Percentiles rank a stretch among this genome's conserved stretches.
Evolutionary conservation across 2,113 vertebrate species (phyloP).

Genomic region (Bujurquina vittata): DNA sequence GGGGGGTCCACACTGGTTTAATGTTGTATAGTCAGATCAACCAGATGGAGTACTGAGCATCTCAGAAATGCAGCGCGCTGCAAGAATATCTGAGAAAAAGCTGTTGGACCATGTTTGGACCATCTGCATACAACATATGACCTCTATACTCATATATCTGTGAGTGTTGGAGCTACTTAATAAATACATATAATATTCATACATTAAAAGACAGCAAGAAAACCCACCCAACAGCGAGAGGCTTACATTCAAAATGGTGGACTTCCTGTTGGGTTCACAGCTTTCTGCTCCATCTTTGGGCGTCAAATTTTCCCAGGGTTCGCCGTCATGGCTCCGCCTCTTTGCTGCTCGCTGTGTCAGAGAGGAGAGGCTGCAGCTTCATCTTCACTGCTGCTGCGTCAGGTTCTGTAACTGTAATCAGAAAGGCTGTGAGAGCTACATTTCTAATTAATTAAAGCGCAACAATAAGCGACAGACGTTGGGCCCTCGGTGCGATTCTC

Average conservation of each 20-base stretch:
- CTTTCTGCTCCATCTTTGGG: no score
- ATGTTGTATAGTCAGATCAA: background rate
- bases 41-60: background rate
- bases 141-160: background rate
- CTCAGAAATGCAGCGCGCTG: background rate
- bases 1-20: background rate
- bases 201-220: no score
- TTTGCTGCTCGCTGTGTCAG: background rate
- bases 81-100: background rate
- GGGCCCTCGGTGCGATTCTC: background rate
- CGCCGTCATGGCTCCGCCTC: background rate
- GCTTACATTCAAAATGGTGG: background rate
- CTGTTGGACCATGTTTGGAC: no score
- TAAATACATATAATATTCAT: no score
- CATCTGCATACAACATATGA: no score
- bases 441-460: background rate
- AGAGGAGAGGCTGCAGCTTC: no score
- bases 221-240: no score
- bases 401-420: background rate
- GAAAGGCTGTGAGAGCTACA: background rate
- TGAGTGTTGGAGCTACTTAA: no score
- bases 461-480: fast-evolving
- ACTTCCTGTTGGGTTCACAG: background rate
- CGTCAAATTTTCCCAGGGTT: no score
- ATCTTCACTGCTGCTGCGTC: background rate